phyloP scores from a whole-genome alignment of 2,797 vertebrate species.

The Anguilla megastoma region DNA sequence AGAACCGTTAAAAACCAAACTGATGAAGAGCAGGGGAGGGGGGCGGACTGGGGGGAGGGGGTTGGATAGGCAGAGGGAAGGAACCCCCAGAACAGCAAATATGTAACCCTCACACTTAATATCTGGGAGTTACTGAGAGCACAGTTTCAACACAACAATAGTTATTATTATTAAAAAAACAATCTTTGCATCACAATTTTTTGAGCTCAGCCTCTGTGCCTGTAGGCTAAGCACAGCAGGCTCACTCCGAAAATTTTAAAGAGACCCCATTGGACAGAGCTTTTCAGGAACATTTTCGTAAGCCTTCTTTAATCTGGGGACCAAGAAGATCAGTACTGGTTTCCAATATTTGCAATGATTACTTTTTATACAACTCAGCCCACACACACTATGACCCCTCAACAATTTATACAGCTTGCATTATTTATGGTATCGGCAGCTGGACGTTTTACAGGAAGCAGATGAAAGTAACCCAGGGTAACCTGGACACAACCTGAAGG shows the following conservation, averaged over 20 bases:
- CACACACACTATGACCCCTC: not conserved
- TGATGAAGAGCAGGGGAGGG: slow-evolving; percentile 21
- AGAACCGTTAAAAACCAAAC: slow-evolving; percentile 11
- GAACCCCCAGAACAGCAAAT: slow-evolving; percentile 52
- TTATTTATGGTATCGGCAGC: not conserved
- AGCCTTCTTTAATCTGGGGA: not conserved
- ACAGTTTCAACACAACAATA: not conserved
- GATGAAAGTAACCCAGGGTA: not conserved
- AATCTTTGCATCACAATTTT: not conserved
- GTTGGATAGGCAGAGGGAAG: not conserved
- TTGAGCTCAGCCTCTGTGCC: not conserved
- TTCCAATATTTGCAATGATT: slow-evolving; percentile 3
- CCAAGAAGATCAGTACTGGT: not conserved
- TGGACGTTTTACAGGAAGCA: not conserved
- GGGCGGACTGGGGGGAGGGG: not conserved
- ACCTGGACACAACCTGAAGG: not conserved
- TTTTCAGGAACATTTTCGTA: slow-evolving; percentile 7
- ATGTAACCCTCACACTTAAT: slow-evolving; percentile 52
- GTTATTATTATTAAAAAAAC: not conserved
- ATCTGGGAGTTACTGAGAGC: slow-evolving; percentile 50
- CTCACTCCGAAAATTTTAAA: not conserved
- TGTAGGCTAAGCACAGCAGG: not conserved
- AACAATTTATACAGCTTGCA: not conserved
- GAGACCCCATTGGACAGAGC: not conserved
- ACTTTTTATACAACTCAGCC: not conserved